Evolutionary conservation across 1,140 invertebrate genomes (phyloP).

Genomic region (Scylla paramamosain): DNA sequence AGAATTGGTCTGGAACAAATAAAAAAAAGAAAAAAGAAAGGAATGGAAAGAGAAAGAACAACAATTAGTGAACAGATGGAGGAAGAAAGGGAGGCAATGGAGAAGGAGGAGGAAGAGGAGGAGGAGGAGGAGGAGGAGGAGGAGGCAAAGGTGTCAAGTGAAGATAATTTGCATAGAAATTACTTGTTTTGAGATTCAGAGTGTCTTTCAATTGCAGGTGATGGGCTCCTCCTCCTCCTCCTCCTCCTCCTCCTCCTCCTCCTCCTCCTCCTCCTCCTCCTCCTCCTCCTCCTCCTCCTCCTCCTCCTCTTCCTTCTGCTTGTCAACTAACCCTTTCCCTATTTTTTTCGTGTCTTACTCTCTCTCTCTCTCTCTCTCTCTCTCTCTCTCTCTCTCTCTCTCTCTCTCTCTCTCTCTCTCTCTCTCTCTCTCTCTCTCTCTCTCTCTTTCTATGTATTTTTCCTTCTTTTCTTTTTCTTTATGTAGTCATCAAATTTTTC

Average conservation of each 20-base stretch:
- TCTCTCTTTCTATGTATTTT: too few relatives aligned
- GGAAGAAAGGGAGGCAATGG: too few relatives aligned
- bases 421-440: too few relatives aligned
- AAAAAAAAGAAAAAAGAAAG: not conserved
- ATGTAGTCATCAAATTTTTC: too few relatives aligned
- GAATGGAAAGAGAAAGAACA: not conserved
- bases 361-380: not conserved
- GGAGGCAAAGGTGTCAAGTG: constrained; percentile 60
- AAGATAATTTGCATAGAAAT: constrained; percentile 67
- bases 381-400: not conserved
- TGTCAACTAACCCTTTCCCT: not conserved
- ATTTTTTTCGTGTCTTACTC: not conserved
- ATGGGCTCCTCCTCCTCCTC: not conserved
- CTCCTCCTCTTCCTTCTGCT: not conserved
- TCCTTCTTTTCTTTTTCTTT: not conserved
- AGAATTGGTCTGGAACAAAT: too few relatives aligned
- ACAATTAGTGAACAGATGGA: too few relatives aligned
- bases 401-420: not conserved
- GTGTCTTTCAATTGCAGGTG: constrained; percentile 70
- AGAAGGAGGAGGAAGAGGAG: not conserved
- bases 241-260: not conserved
- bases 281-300: too few relatives aligned
- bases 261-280: not conserved
- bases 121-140: not conserved
- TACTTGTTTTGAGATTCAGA: constrained; percentile 70